A percentile compares a stretch with the other conserved stretches of the same genome.
These are phyloP conservation scores for Sapayoa aenigma DNA, from an alignment of 2,113 vertebrate genomes.

Conservation along the genomic window DNA sequence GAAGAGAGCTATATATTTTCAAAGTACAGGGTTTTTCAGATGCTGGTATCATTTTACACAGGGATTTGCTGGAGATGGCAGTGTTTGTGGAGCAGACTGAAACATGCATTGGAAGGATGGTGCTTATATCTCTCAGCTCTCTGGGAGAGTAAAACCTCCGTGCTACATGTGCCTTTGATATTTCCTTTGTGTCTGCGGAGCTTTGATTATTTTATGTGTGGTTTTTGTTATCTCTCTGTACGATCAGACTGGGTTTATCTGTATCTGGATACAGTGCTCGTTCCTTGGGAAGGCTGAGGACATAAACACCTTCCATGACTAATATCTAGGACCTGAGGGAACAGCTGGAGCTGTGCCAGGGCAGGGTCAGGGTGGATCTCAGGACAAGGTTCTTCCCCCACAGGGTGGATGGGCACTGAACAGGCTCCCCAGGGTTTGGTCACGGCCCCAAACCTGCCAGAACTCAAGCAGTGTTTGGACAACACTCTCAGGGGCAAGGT, in stretches of 20 bases:
- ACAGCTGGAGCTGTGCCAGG: background rate
- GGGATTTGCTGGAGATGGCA: background rate
- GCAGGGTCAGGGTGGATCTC: accelerated
- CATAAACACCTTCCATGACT: background rate
- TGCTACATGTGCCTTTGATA: background rate
- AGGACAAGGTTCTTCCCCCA: background rate
- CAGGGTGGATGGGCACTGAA: background rate
- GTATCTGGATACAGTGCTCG: background rate
- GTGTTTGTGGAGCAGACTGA: background rate
- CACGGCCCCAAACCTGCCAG: background rate
- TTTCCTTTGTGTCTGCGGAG: background rate
- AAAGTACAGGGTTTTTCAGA: background rate
- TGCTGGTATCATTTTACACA: background rate
- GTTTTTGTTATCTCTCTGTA: background rate
- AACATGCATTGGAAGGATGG: background rate
- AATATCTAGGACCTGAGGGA: background rate
- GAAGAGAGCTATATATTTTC: background rate
- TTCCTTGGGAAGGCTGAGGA: background rate
- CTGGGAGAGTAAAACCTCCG: accelerated
- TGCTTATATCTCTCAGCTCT: background rate
- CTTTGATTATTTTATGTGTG: background rate
- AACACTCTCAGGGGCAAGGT: background rate
- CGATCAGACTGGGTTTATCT: background rate
- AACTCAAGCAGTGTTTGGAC: background rate
- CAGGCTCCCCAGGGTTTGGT: background rate